phyloP scores from a whole-genome alignment of 2,888 invertebrate species.

The Lithosia quadra region DNA sequence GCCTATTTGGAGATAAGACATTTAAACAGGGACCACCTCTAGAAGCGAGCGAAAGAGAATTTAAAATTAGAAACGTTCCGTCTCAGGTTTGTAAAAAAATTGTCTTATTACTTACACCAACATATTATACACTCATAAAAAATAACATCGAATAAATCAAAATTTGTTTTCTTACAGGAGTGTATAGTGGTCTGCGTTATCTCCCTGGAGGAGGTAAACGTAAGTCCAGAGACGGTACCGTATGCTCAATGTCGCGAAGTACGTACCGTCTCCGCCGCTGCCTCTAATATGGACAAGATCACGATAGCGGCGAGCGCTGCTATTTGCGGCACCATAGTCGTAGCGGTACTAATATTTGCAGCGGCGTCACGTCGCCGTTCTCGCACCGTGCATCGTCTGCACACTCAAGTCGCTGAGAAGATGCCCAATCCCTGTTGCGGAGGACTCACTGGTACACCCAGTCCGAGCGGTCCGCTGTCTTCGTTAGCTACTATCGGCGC shows the following conservation, averaged over 20 bases:
- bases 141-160: background rate
- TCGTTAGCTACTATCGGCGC: conserved; percentile 94
- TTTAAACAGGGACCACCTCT: conserved; percentile 96
- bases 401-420: conserved; percentile 90
- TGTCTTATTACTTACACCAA: background rate
- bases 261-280: conserved; percentile 93
- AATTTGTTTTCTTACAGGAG: conserved; percentile 87
- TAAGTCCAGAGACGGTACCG: conserved; percentile 95
- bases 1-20: conserved; percentile 95
- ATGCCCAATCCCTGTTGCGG: conserved; percentile 94
- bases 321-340: conserved; percentile 96
- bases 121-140: background rate
- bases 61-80: conserved; percentile 97
- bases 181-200: conserved; percentile 97
- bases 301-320: conserved; percentile 97
- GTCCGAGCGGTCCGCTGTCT: conserved; percentile 93
- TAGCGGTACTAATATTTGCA: conserved; percentile 96
- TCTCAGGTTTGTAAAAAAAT: conserved; percentile 88
- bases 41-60: conserved; percentile 95
- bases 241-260: conserved; percentile 96
- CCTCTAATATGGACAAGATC: conserved; percentile 97
- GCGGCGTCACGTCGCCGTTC: conserved; percentile 94
- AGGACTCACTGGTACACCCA: conserved; percentile 90
- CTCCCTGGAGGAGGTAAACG: conserved; percentile 94
- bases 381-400: conserved; percentile 91